These are phyloP conservation scores for Furnarius figulus DNA, from an alignment of 2,113 vertebrate genomes.

Conservation along the genomic window DNA sequence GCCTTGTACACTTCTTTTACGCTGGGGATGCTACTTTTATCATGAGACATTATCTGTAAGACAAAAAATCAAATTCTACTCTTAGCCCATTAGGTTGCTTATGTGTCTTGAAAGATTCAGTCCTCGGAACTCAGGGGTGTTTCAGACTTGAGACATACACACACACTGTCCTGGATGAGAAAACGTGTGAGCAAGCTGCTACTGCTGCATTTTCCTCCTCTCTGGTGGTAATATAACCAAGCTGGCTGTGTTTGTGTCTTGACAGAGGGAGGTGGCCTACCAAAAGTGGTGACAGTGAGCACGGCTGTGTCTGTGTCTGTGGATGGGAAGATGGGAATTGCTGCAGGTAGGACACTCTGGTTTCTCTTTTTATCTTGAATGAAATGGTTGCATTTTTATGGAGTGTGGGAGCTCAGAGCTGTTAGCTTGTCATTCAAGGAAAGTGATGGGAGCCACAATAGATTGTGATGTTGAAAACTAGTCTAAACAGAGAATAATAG, in stretches of 20 bases:
- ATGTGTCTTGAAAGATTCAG: neutral
- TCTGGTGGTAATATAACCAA: neutral
- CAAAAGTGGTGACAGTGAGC: constrained; percentile 80
- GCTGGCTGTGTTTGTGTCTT: constrained; percentile 33
- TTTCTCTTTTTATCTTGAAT: constrained; percentile 10
- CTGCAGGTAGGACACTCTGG: constrained; percentile 87
- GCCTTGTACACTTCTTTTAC: neutral
- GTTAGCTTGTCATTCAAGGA: neutral
- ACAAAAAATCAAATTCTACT: neutral
- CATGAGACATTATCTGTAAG: neutral
- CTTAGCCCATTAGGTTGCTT: neutral
- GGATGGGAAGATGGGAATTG: constrained; percentile 87
- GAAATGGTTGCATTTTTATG: neutral
- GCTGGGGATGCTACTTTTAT: neutral
- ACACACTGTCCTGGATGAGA: neutral
- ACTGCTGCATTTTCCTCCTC: neutral
- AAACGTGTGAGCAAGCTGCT: neutral
- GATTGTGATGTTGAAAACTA: neutral
- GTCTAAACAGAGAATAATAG: neutral
- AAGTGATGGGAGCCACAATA: neutral
- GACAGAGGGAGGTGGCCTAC: constrained; percentile 73
- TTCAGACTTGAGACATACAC: neutral
- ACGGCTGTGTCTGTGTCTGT: constrained; percentile 85
- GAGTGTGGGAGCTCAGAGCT: constrained; percentile 12
- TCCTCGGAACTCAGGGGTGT: neutral